These are phyloP conservation scores for Chionis minor DNA, from an alignment of 2,113 vertebrate species.

Conservation along the genomic window DNA sequence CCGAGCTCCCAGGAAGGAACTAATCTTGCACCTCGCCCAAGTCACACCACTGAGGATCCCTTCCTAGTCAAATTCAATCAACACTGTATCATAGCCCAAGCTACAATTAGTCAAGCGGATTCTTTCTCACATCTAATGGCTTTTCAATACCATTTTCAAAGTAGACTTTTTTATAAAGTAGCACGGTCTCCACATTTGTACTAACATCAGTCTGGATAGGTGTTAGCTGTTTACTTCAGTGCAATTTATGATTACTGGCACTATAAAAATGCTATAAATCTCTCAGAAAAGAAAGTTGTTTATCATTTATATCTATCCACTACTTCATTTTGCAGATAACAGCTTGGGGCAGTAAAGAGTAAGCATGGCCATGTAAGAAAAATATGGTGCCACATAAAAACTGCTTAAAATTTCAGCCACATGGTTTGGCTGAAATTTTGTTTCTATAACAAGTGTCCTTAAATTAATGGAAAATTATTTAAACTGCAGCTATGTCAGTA, in stretches of 20 bases:
- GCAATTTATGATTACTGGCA: background rate
- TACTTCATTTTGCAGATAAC: background rate
- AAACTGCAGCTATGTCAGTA: background rate
- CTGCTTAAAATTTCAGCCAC: background rate
- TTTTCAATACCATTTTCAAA: background rate
- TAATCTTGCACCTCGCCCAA: background rate
- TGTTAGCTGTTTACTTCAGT: background rate
- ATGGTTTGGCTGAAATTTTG: background rate
- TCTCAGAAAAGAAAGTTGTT: background rate
- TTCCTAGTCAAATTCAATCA: background rate
- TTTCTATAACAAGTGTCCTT: background rate
- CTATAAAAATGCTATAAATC: background rate
- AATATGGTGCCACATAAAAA: background rate
- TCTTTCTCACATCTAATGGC: background rate
- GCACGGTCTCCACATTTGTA: background rate
- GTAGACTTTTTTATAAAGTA: background rate
- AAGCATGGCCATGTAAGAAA: background rate
- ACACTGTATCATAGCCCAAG: background rate
- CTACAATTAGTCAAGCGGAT: background rate
- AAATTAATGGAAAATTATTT: background rate
- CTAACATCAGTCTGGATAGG: background rate
- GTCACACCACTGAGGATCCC: accelerated
- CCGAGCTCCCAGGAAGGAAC: too few species aligned
- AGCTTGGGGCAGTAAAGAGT: background rate
- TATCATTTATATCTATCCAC: background rate